Evolutionary conservation across 2,888 invertebrate species (phyloP).

Genomic region (Caenorhabditis afra): DNA sequence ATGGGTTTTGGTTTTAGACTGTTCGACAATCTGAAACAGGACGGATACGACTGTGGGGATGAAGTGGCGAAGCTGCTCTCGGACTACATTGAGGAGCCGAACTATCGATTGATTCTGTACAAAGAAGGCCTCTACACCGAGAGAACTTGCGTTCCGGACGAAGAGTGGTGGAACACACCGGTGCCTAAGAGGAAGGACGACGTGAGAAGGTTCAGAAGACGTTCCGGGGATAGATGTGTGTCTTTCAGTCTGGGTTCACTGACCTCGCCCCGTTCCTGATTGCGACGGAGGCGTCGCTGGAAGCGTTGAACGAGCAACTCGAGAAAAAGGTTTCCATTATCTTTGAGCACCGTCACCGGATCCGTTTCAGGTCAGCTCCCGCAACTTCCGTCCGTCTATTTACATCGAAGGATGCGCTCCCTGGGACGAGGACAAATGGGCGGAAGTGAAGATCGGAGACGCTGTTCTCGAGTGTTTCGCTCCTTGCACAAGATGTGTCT

Average conservation of each 20-base stretch:
- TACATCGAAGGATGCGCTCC: slow-evolving; percentile 56
- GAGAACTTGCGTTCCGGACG: slow-evolving; percentile 48
- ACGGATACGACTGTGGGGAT: slow-evolving; percentile 69
- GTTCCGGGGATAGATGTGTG: not conserved
- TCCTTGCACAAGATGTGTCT: slow-evolving; percentile 65
- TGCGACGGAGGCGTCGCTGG: slow-evolving; percentile 55
- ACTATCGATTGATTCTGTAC: slow-evolving; percentile 53
- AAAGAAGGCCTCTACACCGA: slow-evolving; percentile 60
- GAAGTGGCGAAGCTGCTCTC: slow-evolving; percentile 52
- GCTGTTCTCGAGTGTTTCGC: slow-evolving; percentile 63
- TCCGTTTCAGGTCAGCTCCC: slow-evolving; percentile 45
- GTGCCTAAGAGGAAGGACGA: slow-evolving; percentile 66
- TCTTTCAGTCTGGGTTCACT: slow-evolving; percentile 61
- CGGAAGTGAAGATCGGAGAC: slow-evolving; percentile 60
- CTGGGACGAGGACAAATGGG: slow-evolving; percentile 71
- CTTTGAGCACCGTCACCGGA: too few relatives aligned
- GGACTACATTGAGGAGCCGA: slow-evolving; percentile 58
- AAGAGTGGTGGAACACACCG: slow-evolving; percentile 65
- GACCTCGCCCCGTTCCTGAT: slow-evolving; percentile 65
- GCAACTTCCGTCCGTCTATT: slow-evolving; percentile 66
- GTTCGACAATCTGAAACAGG: slow-evolving; percentile 61
- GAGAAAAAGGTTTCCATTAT: slow-evolving; percentile 32
- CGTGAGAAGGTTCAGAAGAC: slow-evolving; percentile 23
- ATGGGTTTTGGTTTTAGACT: slow-evolving; percentile 61
- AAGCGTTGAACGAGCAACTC: slow-evolving; percentile 59